Base-by-base conservation (phyloP, 2,888 invertebrate genomes). In the Drosophila parthenogenetica region DNA sequence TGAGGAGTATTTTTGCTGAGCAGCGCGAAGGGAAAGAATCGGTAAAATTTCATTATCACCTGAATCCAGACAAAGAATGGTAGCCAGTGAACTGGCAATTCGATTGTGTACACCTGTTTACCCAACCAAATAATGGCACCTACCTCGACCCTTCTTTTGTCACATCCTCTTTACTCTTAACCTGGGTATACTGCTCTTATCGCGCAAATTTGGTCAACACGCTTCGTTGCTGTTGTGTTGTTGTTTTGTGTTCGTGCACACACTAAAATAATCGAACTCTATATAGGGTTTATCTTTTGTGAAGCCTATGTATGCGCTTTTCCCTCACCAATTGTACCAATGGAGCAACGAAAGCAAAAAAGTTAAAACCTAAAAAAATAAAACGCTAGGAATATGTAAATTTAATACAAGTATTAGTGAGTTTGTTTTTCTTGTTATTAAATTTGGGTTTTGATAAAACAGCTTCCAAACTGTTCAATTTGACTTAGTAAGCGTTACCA, bases 11-110 rank as follows among this genome's bases (percentile, higher is more conserved):
- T 67, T 46, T 22, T 16, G 4, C 13, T 29, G 32, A 16, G 7
- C 17, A 35, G 10, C 10, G 11, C 13, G 50, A 46, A 42, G 19
- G 13, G 40, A 2, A 22, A 19, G 22, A 45, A 51, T n/a, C 16
- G 17, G 54, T 39, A 62, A 61, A 60, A 73, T 58, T 80, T 77
- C 65, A 79, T 77, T 79, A 79, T 77, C 81, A 77, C 77, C 81
- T 66, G 35, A 35, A 32, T 11, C 10, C 48, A 45, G 46, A 68
- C 64, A 65, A 73, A 43, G 57, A 8, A 29, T 35, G 32, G 57
- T 22, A 73, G 71, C 67, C 63, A 78, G 53, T 79, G 79, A 77
- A 77, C 76, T 79, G 74, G 74, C 57, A 55, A 59, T 61, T 69
- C 69, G 61, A 73, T 73, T 78, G 62, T 63, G 79, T 39, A 42